Percentiles rank a stretch among this genome's conserved stretches.
phyloP scores from a whole-genome alignment of 1,140 invertebrate genomes.

The Camponotus pennsylvanicus region DNA sequence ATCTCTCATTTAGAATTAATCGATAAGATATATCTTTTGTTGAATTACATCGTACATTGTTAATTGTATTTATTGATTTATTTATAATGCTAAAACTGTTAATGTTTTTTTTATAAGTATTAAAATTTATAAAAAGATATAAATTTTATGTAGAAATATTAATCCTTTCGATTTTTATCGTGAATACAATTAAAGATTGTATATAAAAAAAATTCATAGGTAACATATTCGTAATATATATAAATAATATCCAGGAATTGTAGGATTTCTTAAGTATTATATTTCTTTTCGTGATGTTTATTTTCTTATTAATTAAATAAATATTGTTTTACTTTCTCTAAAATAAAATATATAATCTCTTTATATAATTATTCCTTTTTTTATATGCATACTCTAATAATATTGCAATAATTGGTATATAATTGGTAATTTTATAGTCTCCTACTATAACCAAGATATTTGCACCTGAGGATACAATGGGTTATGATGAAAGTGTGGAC shows the following conservation, averaged over 20 bases:
- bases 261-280: neutral
- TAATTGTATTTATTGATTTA: neutral
- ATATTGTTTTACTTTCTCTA: neutral
- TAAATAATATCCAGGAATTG: neutral
- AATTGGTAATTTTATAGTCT: slow-evolving; percentile 67
- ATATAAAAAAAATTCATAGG: neutral
- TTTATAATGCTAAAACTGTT: neutral
- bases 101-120: neutral
- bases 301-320: neutral
- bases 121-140: neutral
- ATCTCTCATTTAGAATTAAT: neutral
- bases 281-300: neutral
- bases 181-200: neutral
- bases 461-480: slow-evolving; percentile 75
- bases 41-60: neutral
- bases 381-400: no score
- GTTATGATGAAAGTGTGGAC: slow-evolving; percentile 75
- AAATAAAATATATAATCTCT: neutral
- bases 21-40: neutral
- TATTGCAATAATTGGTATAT: neutral
- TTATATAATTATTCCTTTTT: neutral
- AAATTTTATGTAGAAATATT: neutral
- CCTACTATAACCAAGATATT: slow-evolving; percentile 59
- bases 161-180: neutral
- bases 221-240: neutral